A percentile compares a stretch with the other conserved stretches of the same genome.
These are phyloP conservation scores for Habroteleia sp. DNA, from an alignment of 2,888 invertebrate genomes.

Conservation along the genomic window DNA sequence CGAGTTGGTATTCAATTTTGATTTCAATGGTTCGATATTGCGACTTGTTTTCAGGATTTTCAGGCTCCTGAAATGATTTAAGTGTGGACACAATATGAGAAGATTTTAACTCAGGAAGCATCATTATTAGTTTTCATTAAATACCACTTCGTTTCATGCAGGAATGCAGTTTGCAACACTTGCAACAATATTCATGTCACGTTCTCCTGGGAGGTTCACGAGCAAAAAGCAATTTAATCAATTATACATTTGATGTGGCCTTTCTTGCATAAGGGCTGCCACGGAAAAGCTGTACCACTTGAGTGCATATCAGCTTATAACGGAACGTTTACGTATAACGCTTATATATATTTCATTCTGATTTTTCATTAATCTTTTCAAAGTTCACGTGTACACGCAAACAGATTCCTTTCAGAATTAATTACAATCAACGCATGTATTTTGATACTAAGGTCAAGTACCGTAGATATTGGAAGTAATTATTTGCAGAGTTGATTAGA, in stretches of 20 bases:
- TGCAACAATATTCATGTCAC: conserved; percentile 58
- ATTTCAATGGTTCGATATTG: conserved; percentile 33
- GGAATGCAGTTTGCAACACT: conserved; percentile 55
- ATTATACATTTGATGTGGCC: conserved; percentile 67
- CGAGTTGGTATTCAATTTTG: conserved; percentile 30
- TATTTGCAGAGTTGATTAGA: too few relatives aligned
- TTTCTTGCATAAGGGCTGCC: conserved; percentile 38
- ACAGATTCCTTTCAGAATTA: too few relatives aligned
- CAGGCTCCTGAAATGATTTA: conserved; percentile 26
- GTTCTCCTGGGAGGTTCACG: conserved; percentile 54
- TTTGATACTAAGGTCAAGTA: too few relatives aligned
- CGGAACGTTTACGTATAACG: conserved; percentile 26
- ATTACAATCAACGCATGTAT: too few relatives aligned
- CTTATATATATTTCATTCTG: conserved; percentile 29
- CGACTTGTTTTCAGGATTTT: conserved; percentile 30
- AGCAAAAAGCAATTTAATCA: conserved; percentile 71
- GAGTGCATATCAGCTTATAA: conserved; percentile 25
- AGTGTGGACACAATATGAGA: conserved; percentile 14
- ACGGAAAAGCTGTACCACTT: conserved; percentile 56
- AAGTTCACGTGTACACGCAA: too few relatives aligned
- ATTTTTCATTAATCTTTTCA: conserved; percentile 44
- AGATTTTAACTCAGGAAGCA: conserved; percentile 38
- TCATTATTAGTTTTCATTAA: conserved; percentile 62
- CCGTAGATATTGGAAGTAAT: too few relatives aligned
- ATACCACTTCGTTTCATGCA: conserved; percentile 55